Base-by-base conservation (phyloP, 2,113 vertebrate genomes). In the Chaetorhynchus papuensis region DNA sequence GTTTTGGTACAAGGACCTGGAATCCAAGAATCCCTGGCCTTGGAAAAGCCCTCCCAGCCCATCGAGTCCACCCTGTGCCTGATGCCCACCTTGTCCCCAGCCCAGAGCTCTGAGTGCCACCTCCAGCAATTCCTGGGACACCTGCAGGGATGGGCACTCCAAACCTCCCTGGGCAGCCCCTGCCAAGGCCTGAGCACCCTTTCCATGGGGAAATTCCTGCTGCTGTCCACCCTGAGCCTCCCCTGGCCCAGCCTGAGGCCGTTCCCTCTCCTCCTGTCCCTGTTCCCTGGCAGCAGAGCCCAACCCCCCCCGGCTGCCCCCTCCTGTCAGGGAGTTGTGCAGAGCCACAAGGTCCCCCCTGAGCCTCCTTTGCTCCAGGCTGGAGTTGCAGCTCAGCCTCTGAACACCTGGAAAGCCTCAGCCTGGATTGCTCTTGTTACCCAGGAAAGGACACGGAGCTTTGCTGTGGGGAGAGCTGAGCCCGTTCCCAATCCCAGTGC, bases 401-500 rank as follows among this genome's bases (percentile, higher is more conserved):
- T 33, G 47, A 75, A 28, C 31, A 13, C 11, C 23, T 18, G 7
- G 31, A 28, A 50, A 74, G 33, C 3, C 61, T 47, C 1, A 21
- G 13, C 21, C 75, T 49, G 35, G 23, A 9, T 10, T 57, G 3
- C 21, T 37, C 18, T 24, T 4, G 0, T 13, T 30, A 7, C 13
- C 27, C 22, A 23, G 23, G 28, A 14, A 27, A 20, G 33, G 10
- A 13, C 19, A 18, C 16, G 54, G 28, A 18, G n/a, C 8, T 59
- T 11, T 59, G 4, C 0, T 24, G 7, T 17, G 39, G 18, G 64
- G 19, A 14, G 41, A 37, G 7, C 19, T 27, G 39, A 63, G 39
- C 44, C 2, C 0, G 3, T 9, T 27, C 47, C 39, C 24, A 15
- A 3, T 2, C 16, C 37, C 42, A 17, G 5, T 0, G 0, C 1